Evolutionary conservation across 2,888 invertebrate species (phyloP).

Genomic region (Drosophila picticornis): DNA sequence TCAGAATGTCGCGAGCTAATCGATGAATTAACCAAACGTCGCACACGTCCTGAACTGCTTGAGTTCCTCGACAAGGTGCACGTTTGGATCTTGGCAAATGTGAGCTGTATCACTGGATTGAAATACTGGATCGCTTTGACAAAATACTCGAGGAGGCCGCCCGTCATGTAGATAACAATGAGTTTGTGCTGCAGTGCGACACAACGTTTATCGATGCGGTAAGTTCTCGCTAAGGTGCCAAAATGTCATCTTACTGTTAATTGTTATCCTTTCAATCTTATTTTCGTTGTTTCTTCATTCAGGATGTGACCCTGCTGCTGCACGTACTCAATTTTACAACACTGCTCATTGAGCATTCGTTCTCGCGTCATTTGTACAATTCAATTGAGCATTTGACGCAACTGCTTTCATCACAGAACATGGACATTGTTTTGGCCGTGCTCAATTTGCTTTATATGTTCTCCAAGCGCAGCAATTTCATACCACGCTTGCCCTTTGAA

Average conservation of each 20-base stretch:
- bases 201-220: conserved; percentile 88
- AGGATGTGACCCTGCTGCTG: conserved; percentile 90
- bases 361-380: conserved; percentile 94
- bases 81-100: conserved; percentile 94
- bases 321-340: conserved; percentile 93
- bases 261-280: background rate
- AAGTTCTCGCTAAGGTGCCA: conserved; percentile 54
- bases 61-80: conserved; percentile 90
- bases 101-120: conserved; percentile 94
- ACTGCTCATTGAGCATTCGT: conserved; percentile 93
- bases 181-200: conserved; percentile 89
- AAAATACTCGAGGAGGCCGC: conserved; percentile 91
- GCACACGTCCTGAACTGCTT: conserved; percentile 88
- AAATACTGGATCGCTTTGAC: conserved; percentile 91
- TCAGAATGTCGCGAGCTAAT: conserved; percentile 92
- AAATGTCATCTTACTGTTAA: background rate
- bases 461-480: conserved; percentile 94
- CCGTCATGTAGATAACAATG: conserved; percentile 77
- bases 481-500: conserved; percentile 90
- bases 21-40: conserved; percentile 89
- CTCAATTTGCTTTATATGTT: conserved; percentile 94
- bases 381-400: conserved; percentile 94
- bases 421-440: conserved; percentile 93
- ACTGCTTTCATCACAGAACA: conserved; percentile 91
- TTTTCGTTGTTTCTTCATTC: background rate